Percentiles rank a stretch among this genome's conserved stretches.
These are phyloP conservation scores for Lagopus leucura DNA, from an alignment of 2,113 vertebrate species.

Conservation along the genomic window DNA sequence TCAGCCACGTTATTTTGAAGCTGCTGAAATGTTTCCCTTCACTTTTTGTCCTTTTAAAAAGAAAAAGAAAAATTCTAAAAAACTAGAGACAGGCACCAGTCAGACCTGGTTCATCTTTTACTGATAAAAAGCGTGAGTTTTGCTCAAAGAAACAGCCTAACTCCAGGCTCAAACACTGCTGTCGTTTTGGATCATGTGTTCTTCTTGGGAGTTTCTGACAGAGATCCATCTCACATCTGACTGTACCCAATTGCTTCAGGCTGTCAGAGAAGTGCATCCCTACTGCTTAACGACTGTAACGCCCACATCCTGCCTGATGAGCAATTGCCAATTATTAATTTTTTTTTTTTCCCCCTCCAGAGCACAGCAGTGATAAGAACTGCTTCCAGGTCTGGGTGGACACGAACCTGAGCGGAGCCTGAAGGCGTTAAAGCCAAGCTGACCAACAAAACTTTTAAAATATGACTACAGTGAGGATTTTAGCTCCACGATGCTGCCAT, in stretches of 20 bases:
- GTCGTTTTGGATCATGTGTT: background rate
- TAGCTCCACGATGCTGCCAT: slow-evolving; percentile 34
- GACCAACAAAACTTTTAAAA: background rate
- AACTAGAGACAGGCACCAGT: background rate
- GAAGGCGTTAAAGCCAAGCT: background rate
- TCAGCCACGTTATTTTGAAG: background rate
- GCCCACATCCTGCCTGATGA: background rate
- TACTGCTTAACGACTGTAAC: background rate
- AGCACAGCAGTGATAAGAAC: background rate
- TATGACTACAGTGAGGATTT: slow-evolving; percentile 44
- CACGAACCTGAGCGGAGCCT: background rate
- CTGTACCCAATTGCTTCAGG: background rate
- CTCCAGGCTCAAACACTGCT: background rate
- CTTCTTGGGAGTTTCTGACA: background rate
- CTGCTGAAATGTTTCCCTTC: background rate
- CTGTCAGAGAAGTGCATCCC: background rate
- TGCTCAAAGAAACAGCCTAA: background rate
- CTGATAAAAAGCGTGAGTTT: background rate
- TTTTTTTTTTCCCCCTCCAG: background rate
- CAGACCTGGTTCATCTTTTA: background rate
- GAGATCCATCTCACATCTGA: background rate
- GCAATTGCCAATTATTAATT: background rate
- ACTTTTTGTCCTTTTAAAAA: background rate
- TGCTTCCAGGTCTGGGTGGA: slow-evolving; percentile 48
- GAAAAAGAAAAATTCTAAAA: background rate